Percentiles rank a stretch among this genome's conserved stretches.
phyloP scores from a whole-genome alignment of 2,888 invertebrate species.

The Epistrophella euchroma region DNA sequence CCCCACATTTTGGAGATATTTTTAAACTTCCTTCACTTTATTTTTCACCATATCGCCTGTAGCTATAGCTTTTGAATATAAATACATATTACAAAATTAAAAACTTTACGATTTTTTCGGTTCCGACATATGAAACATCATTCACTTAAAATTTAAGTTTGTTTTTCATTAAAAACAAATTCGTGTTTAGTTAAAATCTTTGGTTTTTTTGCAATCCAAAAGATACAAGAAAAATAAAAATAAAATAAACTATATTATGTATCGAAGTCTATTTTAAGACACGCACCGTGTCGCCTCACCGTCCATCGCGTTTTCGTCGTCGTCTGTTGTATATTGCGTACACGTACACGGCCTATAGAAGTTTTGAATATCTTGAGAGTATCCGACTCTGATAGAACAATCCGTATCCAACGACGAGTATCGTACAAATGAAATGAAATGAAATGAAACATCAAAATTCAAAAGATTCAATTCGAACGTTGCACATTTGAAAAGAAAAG shows the following conservation, averaged over 20 bases:
- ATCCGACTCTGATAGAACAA: slow-evolving; percentile 58
- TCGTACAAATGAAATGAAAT: slow-evolving; percentile 66
- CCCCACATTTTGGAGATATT: slow-evolving; percentile 73
- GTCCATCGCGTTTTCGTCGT: slow-evolving; percentile 2
- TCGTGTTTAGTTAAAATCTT: slow-evolving; percentile 40
- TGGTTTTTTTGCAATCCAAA: slow-evolving; percentile 53
- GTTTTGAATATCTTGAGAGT: slow-evolving; percentile 34
- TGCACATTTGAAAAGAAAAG: slow-evolving; percentile 61
- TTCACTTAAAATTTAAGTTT: slow-evolving; percentile 16
- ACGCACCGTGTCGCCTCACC: slow-evolving; percentile 53
- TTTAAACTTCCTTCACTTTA: slow-evolving; percentile 60
- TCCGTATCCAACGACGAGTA: slow-evolving; percentile 65
- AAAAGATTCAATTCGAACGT: slow-evolving; percentile 30
- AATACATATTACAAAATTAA: background rate
- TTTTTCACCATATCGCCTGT: slow-evolving; percentile 49
- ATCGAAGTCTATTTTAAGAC: slow-evolving; percentile 68
- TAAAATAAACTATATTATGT: slow-evolving; percentile 45
- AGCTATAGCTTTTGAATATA: slow-evolving; percentile 46
- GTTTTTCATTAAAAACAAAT: slow-evolving; percentile 23
- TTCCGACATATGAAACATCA: slow-evolving; percentile 2
- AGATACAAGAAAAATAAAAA: slow-evolving; percentile 53
- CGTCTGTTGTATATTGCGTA: background rate
- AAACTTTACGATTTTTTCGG: slow-evolving; percentile 2
- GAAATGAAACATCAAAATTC: slow-evolving; percentile 40
- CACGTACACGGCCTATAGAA: slow-evolving; percentile 65